Base-by-base conservation (phyloP, 1,140 invertebrate species). In the Microplitis mediator region DNA sequence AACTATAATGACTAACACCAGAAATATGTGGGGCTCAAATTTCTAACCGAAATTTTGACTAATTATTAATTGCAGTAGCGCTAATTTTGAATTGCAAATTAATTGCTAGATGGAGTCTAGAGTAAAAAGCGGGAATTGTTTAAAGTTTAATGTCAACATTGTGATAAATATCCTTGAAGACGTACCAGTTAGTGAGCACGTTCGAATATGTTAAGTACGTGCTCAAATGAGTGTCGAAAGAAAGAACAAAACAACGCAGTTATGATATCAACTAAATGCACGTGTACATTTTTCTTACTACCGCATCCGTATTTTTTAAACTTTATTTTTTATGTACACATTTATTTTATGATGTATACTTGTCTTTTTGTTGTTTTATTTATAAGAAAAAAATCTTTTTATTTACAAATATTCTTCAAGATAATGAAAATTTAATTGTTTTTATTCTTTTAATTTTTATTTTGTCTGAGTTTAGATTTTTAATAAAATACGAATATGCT, bases 71-170 rank as follows among this genome's bases (percentile, higher is more conserved):
- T 23, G 23, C 23, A 23, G n/a, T 13, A 54, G 52, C 16, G 52
- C 4, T 32, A 23, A n/a, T 31, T 32, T 32, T 36, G 35, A 39
- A 64, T 39, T 13, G 13, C 16, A 39, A 31, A 50, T 31, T 60
- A 69, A 23, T 45, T n/a, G 16, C 60, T 4, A 60, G 51, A 61
- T 45, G 14, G 32, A 13, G n/a, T 3, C 13, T 45, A 6, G 13
- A 36, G 34, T 13, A 67, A 64, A 31, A 35, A 35, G 62, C 32
- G 9, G 13, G 5, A n/a, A 63, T 45, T 31, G 50, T 56, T 56
- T 34, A 32, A 32, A 35, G n/a, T 60, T 23, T 78, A 77, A 80
- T 80, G 79, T 82, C 79, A 84, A 83, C 83, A 83, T 74, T 74
- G 62, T 77, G 78, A 14, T 54, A 54, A 16, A 50, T 32, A 70